Base-by-base conservation (phyloP, 1,140 invertebrate genomes). In the Matsumurasca onukii region DNA sequence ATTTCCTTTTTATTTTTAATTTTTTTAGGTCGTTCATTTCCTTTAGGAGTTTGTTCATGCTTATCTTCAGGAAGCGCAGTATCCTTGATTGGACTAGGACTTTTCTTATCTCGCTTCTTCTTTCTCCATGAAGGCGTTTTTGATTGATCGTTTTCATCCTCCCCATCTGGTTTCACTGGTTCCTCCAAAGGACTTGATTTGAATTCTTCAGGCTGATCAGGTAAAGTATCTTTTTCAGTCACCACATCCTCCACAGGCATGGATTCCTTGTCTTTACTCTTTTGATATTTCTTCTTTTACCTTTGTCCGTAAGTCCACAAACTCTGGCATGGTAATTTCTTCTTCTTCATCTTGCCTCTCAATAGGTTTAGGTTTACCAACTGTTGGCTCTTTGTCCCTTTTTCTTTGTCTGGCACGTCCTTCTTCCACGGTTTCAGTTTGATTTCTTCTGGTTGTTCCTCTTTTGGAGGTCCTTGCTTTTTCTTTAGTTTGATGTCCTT, bases 401-500 rank as follows among this genome's bases (percentile, higher is more conserved):
- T n/a, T 20, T 73, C 70, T 55, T 69, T 34, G 45, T 64, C 62
- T 31, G 70, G 67, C 45, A 73, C 66, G 39, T 73, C 72, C 68
- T 72, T 69, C 24, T 61, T 71, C 73, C 72, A 67, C 31, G 73
- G 73, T 69, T 74, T 76, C 59, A 72, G 67, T 61, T 67, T 71
- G 13, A 77, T 71, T 70, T 70, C 57, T 69, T 78, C 75, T 1
- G 72, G 71, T 31, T 72, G 29, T 64, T 75, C 76, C 49, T 76
- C 74, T 49, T 76, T 73, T 20, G 72, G 72, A 64, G 68, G 77
- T 71, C 71, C 78, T 79, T 75, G 78, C 48, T 82, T 78, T 63
- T 80, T 80, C 67, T 80, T 83, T 12, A 76, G 77, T 71, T 75
- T 74, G 3, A 82, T 75, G 70, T 80, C 76, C 72, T 81, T 76